These are phyloP conservation scores for Orientallactaga bullata DNA, from an alignment of 2,113 vertebrate genomes.

Conservation along the genomic window DNA sequence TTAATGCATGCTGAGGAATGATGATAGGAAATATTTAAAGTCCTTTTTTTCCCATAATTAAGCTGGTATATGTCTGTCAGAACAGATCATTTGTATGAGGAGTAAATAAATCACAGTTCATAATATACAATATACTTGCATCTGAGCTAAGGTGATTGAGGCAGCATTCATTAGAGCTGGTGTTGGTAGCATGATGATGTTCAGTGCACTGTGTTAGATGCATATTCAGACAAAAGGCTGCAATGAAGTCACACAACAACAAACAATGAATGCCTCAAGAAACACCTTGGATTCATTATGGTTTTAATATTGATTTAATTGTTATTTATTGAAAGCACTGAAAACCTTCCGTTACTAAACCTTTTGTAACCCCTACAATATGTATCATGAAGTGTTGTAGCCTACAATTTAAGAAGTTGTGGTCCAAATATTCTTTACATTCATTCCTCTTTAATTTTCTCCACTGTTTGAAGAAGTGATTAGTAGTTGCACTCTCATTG, in stretches of 20 bases:
- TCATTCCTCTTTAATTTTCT: neutral
- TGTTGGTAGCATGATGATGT: too few species aligned
- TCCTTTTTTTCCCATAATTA: neutral
- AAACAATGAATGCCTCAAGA: neutral
- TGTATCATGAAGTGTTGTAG: neutral
- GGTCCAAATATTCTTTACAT: neutral
- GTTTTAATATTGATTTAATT: neutral
- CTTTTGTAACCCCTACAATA: neutral
- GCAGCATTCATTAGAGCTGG: neutral
- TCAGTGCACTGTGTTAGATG: too few species aligned
- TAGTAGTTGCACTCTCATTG: neutral
- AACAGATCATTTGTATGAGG: neutral
- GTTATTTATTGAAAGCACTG: neutral
- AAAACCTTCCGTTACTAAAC: neutral
- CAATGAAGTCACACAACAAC: neutral
- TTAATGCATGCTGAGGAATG: neutral
- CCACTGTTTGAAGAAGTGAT: neutral
- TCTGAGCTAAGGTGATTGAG: neutral
- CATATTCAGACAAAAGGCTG: neutral
- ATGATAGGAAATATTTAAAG: neutral
- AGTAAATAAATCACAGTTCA: neutral
- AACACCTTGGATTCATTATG: neutral
- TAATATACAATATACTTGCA: neutral
- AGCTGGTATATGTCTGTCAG: neutral
- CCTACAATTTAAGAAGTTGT: neutral